Evolutionary conservation across 2,888 invertebrate genomes (phyloP), one percentile per base, ranked within the genome.

Genomic region (Willowsia nigromaculata): DNA sequence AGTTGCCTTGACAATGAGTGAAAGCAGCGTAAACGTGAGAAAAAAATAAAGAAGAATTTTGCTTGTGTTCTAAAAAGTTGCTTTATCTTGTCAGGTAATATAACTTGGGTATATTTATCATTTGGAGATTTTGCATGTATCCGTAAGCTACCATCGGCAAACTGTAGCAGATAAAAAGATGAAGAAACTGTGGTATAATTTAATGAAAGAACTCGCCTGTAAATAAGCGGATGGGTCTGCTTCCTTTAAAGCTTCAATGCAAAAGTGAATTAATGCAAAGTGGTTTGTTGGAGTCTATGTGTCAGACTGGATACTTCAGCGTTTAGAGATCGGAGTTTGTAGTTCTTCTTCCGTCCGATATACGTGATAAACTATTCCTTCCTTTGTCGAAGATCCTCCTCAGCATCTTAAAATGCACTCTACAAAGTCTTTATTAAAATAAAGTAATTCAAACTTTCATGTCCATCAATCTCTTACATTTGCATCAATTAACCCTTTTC

Each of bases 231-330:
- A 96, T 93, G 98, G 97, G 94, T 99, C 99, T 47, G 97, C 97
- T 95, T 99, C 99, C 94, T 99, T 99, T 47, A 99, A 95, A 0
- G 99, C 98, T 94, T 99, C 99, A 93, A 99, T 99, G 94, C 99
- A 99, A 94, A 99, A 99, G 94, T 99, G 99, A 93, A 99, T 95
- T 59, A 99, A 95, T 6, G 98, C 98, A 0, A n/a, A n/a, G 99
- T 99, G 78, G 99, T 99, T 93, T 97, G 97, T 93, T 98, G 97
- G 56, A 99, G 95, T 93, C 97, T 97, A 91, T 88, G 88, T 30
- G 85, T 87, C 47, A 85, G 62, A 30, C 96, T 95, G 25, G 96
- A 95, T 88, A 97, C 97, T 94, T 98, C 98, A 93, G 98, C 97
- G 93, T 96, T 95, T 85, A 96, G 94, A 43, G 95, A 96, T 92